Conservation (phyloP, 2,888 invertebrate genomes). For the Polyploca ridens region DNA sequence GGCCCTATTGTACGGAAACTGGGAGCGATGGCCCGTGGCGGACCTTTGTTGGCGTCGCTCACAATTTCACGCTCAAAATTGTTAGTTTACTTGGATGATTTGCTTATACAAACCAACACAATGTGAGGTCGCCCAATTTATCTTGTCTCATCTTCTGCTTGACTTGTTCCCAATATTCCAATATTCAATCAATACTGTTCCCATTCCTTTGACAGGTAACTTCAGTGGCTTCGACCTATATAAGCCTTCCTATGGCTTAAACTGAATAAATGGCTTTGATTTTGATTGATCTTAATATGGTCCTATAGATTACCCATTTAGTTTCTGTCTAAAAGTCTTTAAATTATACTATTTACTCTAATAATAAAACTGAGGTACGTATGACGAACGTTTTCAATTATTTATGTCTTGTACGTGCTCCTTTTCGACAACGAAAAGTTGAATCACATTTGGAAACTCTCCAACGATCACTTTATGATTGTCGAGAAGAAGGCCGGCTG, state of each 20-base stretch:
- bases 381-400: background rate
- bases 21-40: slow-evolving; percentile 32
- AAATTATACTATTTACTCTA: background rate
- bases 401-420: background rate
- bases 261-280: too few relatives aligned
- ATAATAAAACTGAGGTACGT: background rate
- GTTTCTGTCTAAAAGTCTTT: background rate
- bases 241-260: too few relatives aligned
- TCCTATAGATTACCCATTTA: too few relatives aligned
- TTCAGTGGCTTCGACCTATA: too few relatives aligned
- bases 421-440: background rate
- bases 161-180: too few relatives aligned
- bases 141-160: background rate
- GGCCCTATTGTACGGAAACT: slow-evolving; percentile 31
- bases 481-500: background rate
- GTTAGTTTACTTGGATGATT: slow-evolving; percentile 15
- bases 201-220: too few relatives aligned
- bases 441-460: slow-evolving; percentile 1
- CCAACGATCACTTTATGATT: background rate
- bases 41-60: slow-evolving; percentile 26
- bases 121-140: background rate
- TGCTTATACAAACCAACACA: slow-evolving; percentile 21
- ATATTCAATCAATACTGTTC: too few relatives aligned
- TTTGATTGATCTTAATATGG: too few relatives aligned
- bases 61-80: slow-evolving; percentile 14